A percentile compares a stretch with the other conserved stretches of the same genome.
These are phyloP conservation scores for Crotophaga sulcirostris DNA, from an alignment of 2,113 vertebrate species.

Conservation along the genomic window DNA sequence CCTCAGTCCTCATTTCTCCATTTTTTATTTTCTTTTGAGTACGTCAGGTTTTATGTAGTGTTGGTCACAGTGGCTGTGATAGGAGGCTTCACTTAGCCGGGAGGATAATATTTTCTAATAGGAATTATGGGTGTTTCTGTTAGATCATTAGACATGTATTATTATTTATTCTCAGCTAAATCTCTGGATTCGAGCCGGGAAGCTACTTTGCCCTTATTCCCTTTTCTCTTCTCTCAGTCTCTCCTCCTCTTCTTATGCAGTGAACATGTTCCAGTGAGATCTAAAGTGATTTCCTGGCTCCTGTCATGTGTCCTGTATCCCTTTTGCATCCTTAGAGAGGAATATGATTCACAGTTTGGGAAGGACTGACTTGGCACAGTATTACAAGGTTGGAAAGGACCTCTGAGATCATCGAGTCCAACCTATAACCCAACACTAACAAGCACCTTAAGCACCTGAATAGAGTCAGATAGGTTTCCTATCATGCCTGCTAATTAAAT, in stretches of 20 bases:
- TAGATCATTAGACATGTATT: background rate
- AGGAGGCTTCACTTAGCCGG: background rate
- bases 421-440: too few relatives aligned
- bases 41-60: background rate
- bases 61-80: background rate
- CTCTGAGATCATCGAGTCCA: too few relatives aligned
- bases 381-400: too few relatives aligned
- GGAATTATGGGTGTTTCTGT: background rate
- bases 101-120: background rate
- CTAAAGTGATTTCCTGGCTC: background rate
- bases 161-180: slow-evolving; percentile 31
- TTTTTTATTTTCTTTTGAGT: background rate
- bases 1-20: background rate
- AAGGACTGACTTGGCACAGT: background rate
- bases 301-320: background rate
- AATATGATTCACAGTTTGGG: background rate
- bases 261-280: slow-evolving; percentile 5
- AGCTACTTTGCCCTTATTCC: slow-evolving; percentile 9
- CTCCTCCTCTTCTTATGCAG: background rate
- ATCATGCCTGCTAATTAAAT: slow-evolving; percentile 34
- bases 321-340: background rate
- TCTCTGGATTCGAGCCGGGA: background rate
- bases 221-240: background rate
- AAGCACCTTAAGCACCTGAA: slow-evolving; percentile 14
- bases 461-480: background rate